Percentiles rank a stretch among this genome's conserved stretches.
Conservation (phyloP, 1,140 invertebrate species). For the Aethina tumida region DNA sequence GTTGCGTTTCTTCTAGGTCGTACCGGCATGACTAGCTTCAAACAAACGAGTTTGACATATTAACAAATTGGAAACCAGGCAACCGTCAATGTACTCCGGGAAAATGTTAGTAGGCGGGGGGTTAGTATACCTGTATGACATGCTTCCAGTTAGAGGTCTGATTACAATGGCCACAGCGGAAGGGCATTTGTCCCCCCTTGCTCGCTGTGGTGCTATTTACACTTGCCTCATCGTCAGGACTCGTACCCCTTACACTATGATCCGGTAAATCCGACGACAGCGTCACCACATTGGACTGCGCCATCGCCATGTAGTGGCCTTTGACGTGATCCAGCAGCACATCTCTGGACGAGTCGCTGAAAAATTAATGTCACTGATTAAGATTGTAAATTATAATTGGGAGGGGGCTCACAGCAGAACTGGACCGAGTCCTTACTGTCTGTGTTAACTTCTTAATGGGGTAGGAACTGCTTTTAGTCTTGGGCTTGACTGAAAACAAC, state of each 20-base stretch:
- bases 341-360: slow-evolving; percentile 51
- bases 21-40: too few species aligned
- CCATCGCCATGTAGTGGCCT: slow-evolving; percentile 42
- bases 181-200: slow-evolving; percentile 39
- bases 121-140: slow-evolving; percentile 62
- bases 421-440: too few species aligned
- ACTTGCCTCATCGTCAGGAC: slow-evolving; percentile 36
- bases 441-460: too few species aligned
- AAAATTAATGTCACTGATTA: slow-evolving; percentile 9
- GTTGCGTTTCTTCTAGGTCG: too few species aligned
- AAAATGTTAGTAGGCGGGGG: slow-evolving; percentile 27
- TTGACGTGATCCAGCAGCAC: slow-evolving; percentile 57
- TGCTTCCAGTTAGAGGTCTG: slow-evolving; percentile 71
- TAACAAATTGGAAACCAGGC: too few species aligned
- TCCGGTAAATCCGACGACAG: slow-evolving; percentile 15
- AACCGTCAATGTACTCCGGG: too few species aligned
- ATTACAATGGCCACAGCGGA: slow-evolving; percentile 64
- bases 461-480: too few species aligned
- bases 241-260: slow-evolving; percentile 26
- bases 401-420: not conserved
- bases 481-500: too few species aligned
- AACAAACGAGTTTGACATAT: too few species aligned
- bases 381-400: not conserved
- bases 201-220: slow-evolving; percentile 29
- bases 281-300: slow-evolving; percentile 9